Evolutionary conservation across 2,888 invertebrate species (phyloP), one percentile per base, ranked within the genome.

Genomic region (Drosophila pseudotakahashii): DNA sequence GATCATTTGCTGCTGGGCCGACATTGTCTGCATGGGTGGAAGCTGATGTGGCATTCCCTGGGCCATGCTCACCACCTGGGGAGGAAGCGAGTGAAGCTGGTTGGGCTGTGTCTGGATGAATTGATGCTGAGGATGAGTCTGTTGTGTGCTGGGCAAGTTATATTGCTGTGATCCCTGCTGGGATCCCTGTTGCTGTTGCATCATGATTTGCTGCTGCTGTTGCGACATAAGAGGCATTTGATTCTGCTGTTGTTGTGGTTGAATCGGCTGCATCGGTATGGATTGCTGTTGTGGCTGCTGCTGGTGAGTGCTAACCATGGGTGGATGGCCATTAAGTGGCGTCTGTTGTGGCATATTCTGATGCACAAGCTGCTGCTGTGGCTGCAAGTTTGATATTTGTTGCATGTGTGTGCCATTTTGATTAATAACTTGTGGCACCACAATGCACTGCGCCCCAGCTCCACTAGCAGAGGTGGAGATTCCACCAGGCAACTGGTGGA

Each of bases 61-160:
- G 9, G 66, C 44, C 39, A 74, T 70, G 34, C 68, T 75, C 52
- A 86, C 55, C 26, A 79, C 79, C 42, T 79, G 74, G 13, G 73
- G 78, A 2, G 88, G 61, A 19, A 81, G 62, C 55, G 84, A 68
- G 47, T 88, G 88, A 67, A 86, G 68, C 58, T 77, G 81, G 66
- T 79, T 87, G 13, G 79, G 58, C 53, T 88, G 82, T 1, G 86
- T 42, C 42, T 82, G 86, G 41, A 88, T 63, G 52, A 77, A 78
- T 37, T 78, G 74, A 16, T 76, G 75, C 42, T 69, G 77, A 26
- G 79, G 77, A 32, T 48, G 48, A 13, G 48, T 32, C 36, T 80
- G 79, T 30, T 70, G 90, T 60, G 80, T 50, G 67, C 73, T 61
- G 30, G 83, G 60, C 44, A 82, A 52, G 16, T 68, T 51, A 48